These are phyloP conservation scores for Smittia aterrima DNA, from an alignment of 2,888 invertebrate genomes.

Conservation along the genomic window DNA sequence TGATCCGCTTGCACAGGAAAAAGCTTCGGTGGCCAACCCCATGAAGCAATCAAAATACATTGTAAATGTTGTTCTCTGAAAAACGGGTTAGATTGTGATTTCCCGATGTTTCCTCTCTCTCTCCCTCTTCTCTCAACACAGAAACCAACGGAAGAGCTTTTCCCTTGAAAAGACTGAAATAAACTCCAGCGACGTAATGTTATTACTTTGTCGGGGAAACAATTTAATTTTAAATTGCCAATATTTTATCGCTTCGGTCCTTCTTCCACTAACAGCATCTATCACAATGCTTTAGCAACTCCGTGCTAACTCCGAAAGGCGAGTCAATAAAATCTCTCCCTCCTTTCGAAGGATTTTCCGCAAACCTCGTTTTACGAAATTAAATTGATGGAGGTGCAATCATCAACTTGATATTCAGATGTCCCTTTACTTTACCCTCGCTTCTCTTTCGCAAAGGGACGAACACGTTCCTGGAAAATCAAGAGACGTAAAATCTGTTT, in stretches of 20 bases:
- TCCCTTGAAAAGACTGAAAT: background rate
- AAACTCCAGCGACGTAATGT: constrained; percentile 2
- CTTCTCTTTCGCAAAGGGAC: no score
- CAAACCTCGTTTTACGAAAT: no score
- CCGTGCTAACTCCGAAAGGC: background rate
- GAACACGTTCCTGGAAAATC: no score
- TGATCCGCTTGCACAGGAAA: no score
- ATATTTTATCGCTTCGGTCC: constrained; percentile 31
- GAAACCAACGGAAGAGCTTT: background rate
- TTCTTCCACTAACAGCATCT: background rate
- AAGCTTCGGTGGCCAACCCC: no score
- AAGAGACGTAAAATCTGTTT: no score
- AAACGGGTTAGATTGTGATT: background rate
- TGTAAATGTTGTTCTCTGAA: background rate
- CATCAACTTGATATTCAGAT: no score
- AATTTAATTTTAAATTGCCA: constrained; percentile 41
- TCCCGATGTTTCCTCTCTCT: background rate
- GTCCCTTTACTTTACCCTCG: no score
- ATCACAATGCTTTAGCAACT: background rate
- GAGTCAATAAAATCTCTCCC: background rate
- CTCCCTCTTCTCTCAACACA: no score
- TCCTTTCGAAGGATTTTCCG: background rate
- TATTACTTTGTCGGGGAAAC: constrained; percentile 35
- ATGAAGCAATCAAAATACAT: no score
- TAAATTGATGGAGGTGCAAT: no score